phyloP scores from a whole-genome alignment of 2,113 vertebrate species.

The Ctenodactylus gundi region DNA sequence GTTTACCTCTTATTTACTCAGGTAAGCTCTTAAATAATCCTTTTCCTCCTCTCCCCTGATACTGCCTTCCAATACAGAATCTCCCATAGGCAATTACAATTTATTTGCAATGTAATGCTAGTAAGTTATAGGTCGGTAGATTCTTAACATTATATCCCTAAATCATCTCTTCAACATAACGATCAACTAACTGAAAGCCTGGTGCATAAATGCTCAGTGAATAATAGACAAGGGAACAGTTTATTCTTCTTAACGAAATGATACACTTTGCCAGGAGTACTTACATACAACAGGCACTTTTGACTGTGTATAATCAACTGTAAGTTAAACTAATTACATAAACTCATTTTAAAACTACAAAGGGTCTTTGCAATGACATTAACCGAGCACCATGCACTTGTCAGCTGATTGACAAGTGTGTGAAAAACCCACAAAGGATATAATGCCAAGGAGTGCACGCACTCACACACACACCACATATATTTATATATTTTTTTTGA shows the following conservation, averaged over 20 bases:
- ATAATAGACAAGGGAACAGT: neutral
- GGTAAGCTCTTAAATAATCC: neutral
- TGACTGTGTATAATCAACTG: neutral
- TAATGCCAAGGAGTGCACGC: neutral
- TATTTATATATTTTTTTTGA: neutral
- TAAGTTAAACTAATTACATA: neutral
- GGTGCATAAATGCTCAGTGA: neutral
- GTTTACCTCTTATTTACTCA: slow-evolving; percentile 20
- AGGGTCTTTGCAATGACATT: neutral
- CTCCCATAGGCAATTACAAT: neutral
- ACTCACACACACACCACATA: neutral
- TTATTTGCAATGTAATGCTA: slow-evolving; percentile 15
- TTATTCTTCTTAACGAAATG: neutral
- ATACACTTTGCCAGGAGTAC: neutral
- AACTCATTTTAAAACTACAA: neutral
- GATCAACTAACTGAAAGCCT: neutral
- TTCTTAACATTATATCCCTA: neutral
- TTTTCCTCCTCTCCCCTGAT: neutral
- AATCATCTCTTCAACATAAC: neutral
- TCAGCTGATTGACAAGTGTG: neutral
- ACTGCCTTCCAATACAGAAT: neutral
- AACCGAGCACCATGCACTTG: neutral
- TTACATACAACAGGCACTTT: neutral
- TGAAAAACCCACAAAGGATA: neutral
- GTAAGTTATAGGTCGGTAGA: neutral